Evolutionary conservation across 2,113 vertebrate genomes (phyloP), one percentile per base, ranked within the genome.

Genomic region (Gnathonemus echidnorhynchus): DNA sequence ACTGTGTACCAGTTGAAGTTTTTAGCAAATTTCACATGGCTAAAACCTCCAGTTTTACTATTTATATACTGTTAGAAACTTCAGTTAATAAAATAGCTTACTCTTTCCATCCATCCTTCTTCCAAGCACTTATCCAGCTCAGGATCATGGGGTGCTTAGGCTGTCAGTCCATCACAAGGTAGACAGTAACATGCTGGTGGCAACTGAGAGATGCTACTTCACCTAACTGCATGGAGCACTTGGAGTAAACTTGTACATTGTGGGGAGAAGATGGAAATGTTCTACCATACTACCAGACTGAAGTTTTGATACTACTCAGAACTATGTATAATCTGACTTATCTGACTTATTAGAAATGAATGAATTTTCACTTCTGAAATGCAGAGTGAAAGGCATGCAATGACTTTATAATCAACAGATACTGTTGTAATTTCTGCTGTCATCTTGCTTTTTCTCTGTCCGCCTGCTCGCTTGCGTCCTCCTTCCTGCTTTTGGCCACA

Each of bases 401-500:
- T 19, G 31, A 77, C 11, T 35, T 35, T 35, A 15, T 74, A 74
- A 35, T 35, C 27, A 9, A 74, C 58, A 66, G 58, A 9, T 27
- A 27, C n/a, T 5, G n/a, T 74, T 74, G 66, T 15, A 27, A 15
- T 74, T 31, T 74, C 31, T 74, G 66, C 66, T 11, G n/a, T 15
- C 31, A 21, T 83, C 2, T 46, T 46, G 2, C 0, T 17, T 42
- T 8, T 9, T 21, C 6, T 17, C 42, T 83, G 56, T 62, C 42
- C 2, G 42, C 39, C n/a, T 49, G 42, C 24, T 11, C 46, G 15
- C 8, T 86, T 50, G 0, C 48, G 15, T n/a, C 24, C 46, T 24
- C 46, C 62, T 62, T 92, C 31, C 39, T 91, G 66, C 70, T 53
- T 88, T 49, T 24, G 31, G 10, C n/a, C 17, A 84, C 7, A 52